Conservation (phyloP, 2,888 invertebrate species). For the Mesorhabditis sp. region DNA sequence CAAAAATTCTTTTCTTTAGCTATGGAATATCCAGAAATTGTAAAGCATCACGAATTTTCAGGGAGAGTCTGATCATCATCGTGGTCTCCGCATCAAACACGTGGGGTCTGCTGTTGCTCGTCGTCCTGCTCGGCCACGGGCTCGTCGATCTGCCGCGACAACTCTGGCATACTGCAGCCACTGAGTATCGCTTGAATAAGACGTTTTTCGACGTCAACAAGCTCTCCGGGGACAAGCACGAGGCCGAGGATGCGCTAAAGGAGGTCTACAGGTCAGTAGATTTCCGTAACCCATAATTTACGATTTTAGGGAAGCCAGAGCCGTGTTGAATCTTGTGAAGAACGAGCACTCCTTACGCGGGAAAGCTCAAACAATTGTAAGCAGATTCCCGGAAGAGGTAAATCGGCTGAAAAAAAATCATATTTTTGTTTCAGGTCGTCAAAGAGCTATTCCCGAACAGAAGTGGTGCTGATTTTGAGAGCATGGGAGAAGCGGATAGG, state of each 20-base stretch:
- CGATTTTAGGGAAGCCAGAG: conserved; percentile 73
- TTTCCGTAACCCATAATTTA: neutral
- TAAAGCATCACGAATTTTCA: conserved; percentile 21
- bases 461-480: conserved; percentile 25
- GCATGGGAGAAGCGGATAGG: conserved; percentile 10
- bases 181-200: conserved; percentile 47
- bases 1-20: neutral
- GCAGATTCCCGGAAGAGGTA: conserved; percentile 34
- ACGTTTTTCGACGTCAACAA: conserved; percentile 58
- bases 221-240: conserved; percentile 77
- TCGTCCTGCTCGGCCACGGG: conserved; percentile 85
- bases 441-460: conserved; percentile 29
- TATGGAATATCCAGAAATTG: neutral
- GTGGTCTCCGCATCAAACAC: conserved; percentile 98
- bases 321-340: conserved; percentile 73
- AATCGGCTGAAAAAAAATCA: neutral
- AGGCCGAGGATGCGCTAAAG: conserved; percentile 92
- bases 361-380: conserved; percentile 42
- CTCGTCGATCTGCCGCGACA: conserved; percentile 86
- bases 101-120: conserved; percentile 92
- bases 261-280: conserved; percentile 77
- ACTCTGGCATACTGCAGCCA: conserved; percentile 71
- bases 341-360: conserved; percentile 37
- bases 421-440: conserved; percentile 15
- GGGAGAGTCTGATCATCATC: conserved; percentile 83